These are phyloP conservation scores for Drosophila hydei DNA, from an alignment of 1,140 invertebrate genomes.

Conservation along the genomic window DNA sequence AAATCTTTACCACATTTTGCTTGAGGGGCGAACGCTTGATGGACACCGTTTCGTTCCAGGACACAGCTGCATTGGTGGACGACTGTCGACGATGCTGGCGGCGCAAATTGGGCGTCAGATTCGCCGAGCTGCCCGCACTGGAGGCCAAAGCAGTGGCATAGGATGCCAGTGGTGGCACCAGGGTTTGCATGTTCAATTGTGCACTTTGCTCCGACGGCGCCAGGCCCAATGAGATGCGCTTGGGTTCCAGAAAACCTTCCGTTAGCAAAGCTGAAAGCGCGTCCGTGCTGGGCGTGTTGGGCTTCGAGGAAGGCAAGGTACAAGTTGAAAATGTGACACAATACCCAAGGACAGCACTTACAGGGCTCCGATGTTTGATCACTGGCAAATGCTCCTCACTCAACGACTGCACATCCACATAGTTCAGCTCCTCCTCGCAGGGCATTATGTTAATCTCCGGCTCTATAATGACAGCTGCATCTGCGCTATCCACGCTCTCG, in stretches of 20 bases:
- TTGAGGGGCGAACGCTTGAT: conserved; percentile 69
- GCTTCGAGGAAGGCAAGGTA: conserved; percentile 66
- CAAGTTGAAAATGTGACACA: not conserved
- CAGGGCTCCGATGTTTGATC: conserved; percentile 42
- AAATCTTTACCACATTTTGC: conserved; percentile 57
- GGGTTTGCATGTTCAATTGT: conserved; percentile 21
- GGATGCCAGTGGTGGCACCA: conserved; percentile 59
- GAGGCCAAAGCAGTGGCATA: conserved; percentile 59
- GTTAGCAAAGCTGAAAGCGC: conserved; percentile 90
- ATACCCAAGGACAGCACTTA: conserved; percentile 17
- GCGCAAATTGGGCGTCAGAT: conserved; percentile 61
- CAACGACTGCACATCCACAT: conserved; percentile 67
- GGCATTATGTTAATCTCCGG: conserved; percentile 71
- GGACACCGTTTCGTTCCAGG: conserved; percentile 82
- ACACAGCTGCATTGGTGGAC: conserved; percentile 80
- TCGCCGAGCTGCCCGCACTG: conserved; percentile 54
- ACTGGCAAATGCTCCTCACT: conserved; percentile 55
- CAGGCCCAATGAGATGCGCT: conserved; percentile 84
- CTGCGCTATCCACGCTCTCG: conserved; percentile 64
- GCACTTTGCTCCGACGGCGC: conserved; percentile 85
- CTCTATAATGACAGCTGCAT: conserved; percentile 67
- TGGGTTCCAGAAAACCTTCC: conserved; percentile 92
- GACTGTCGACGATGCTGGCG: conserved; percentile 76
- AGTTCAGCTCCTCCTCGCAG: conserved; percentile 55
- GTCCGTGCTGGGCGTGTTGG: conserved; percentile 93